phyloP scores from a whole-genome alignment of 1,140 invertebrate species.

The Drosophila lacertosa region DNA sequence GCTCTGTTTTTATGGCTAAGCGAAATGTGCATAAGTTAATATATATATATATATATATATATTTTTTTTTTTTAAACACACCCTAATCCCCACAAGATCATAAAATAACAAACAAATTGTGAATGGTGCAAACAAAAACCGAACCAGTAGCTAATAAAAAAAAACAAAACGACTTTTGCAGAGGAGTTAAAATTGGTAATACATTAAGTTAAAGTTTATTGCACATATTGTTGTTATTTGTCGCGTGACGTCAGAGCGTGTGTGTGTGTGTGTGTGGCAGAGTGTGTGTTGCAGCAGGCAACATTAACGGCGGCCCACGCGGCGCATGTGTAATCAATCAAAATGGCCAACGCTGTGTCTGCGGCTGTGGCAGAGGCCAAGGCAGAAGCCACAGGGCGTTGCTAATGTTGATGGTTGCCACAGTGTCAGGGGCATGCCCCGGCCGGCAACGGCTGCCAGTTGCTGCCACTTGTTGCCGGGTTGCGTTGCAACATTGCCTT shows the following conservation, averaged over 20 bases:
- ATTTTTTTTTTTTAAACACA: slow-evolving; percentile 1
- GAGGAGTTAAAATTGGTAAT: neutral
- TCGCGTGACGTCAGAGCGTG: slow-evolving; percentile 13
- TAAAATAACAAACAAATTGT: neutral
- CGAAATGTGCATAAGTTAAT: neutral
- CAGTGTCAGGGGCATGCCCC: slow-evolving; percentile 75
- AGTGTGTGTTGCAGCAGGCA: slow-evolving; percentile 61
- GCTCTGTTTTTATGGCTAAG: neutral
- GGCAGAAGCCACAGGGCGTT: slow-evolving; percentile 67
- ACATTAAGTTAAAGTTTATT: neutral
- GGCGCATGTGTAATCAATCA: slow-evolving; percentile 76
- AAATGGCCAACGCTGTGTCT: slow-evolving; percentile 43
- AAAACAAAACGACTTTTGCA: neutral
- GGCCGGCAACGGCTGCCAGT: slow-evolving; percentile 23
- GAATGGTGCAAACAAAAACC: slow-evolving; percentile 13
- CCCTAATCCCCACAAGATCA: slow-evolving; percentile 10
- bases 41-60: too few relatives aligned
- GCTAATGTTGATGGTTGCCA: slow-evolving; percentile 63
- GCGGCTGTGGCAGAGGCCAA: slow-evolving; percentile 40
- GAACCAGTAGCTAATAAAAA: slow-evolving; percentile 13
- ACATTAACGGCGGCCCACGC: slow-evolving; percentile 61
- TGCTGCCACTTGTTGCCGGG: slow-evolving; percentile 43
- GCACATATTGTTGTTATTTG: slow-evolving; percentile 1
- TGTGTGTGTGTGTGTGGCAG: slow-evolving; percentile 33
- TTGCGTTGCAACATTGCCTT: slow-evolving; percentile 28